A percentile compares a stretch with the other conserved stretches of the same genome.
These are phyloP conservation scores for Gephyroberyx darwinii DNA, from an alignment of 2,797 vertebrate genomes.

Conservation along the genomic window DNA sequence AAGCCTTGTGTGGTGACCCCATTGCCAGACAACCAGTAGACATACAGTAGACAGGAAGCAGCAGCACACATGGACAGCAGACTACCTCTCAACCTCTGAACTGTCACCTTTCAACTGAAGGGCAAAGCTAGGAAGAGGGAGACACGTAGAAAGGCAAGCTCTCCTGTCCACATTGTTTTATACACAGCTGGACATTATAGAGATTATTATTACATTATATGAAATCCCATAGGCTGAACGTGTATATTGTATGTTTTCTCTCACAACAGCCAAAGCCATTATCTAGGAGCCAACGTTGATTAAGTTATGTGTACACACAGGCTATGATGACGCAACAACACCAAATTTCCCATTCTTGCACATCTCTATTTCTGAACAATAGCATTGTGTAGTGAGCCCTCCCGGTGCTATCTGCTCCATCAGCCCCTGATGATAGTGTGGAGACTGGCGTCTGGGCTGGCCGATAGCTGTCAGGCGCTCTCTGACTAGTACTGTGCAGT, in stretches of 20 bases:
- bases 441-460: slow-evolving; percentile 67
- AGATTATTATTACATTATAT: not conserved
- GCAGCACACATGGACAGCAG: slow-evolving; percentile 56
- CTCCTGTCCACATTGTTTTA: slow-evolving; percentile 25
- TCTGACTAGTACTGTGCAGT: slow-evolving; percentile 67
- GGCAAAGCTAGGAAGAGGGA: slow-evolving; percentile 58
- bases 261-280: slow-evolving; percentile 16
- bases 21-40: slow-evolving; percentile 62
- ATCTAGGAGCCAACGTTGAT: slow-evolving; percentile 15
- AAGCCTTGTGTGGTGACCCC: slow-evolving; percentile 71
- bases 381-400: slow-evolving; percentile 62
- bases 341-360: slow-evolving; percentile 57
- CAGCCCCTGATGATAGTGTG: slow-evolving; percentile 73
- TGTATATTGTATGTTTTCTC: slow-evolving; percentile 11
- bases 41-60: slow-evolving; percentile 75
- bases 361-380: slow-evolving; percentile 71
- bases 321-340: slow-evolving; percentile 45
- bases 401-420: slow-evolving; percentile 74
- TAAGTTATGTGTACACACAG: slow-evolving; percentile 14
- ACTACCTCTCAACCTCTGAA: slow-evolving; percentile 53
- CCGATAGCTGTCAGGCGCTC: slow-evolving; percentile 71
- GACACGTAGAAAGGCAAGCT: slow-evolving; percentile 65
- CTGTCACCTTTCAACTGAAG: slow-evolving; percentile 64
- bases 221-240: slow-evolving; percentile 21
- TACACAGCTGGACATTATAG: slow-evolving; percentile 11